Evolutionary conservation across 2,888 invertebrate species (phyloP), one percentile per base, ranked within the genome.

Genomic region (Sinhomidia bicolor): DNA sequence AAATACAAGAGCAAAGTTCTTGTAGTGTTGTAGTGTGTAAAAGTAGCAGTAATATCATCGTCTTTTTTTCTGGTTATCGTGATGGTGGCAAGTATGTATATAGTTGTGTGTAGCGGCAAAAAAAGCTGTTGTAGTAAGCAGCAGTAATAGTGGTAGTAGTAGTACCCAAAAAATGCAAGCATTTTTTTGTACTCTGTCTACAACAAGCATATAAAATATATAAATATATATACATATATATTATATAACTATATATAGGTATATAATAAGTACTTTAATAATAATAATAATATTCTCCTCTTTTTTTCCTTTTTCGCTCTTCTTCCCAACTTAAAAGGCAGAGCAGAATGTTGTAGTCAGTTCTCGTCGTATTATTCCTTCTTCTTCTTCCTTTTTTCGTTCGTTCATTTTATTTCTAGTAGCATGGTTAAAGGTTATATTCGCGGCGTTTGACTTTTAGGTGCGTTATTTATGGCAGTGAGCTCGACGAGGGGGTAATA

Each of bases 381-480:
- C 57, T 76, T 57, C 57, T 51, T 51, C n/a, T 74, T 51, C n/a
- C 60, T 82, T 82, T 81, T 74, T 74, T 74, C 88, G 71, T 82
- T 84, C 84, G 78, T 88, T 62, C 85, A 62, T 78, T 85, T 85
- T 85, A 85, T 85, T 85, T 65, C 74, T 84, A 79, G 68, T 89
- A 90, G 89, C 89, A 90, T 90, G 90, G 90, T 89, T 90, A 91
- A 90, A 91, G 90, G 90, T 91, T 90, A 91, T 90, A 90, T 91
- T 91, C 91, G 90, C 90, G 90, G 90, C 90, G 90, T 91, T 92
- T 92, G 92, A 92, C 92, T 92, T 92, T 92, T 92, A 92, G 91
- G 92, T 91, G 92, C 91, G 91, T 92, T 91, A 92, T 92, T 92
- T 92, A 92, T 92, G 92, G 92, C 89, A 91, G 85, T 85, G 91